These are phyloP conservation scores for Python bivittatus DNA, from an alignment of 2,113 vertebrate genomes.

Conservation along the genomic window DNA sequence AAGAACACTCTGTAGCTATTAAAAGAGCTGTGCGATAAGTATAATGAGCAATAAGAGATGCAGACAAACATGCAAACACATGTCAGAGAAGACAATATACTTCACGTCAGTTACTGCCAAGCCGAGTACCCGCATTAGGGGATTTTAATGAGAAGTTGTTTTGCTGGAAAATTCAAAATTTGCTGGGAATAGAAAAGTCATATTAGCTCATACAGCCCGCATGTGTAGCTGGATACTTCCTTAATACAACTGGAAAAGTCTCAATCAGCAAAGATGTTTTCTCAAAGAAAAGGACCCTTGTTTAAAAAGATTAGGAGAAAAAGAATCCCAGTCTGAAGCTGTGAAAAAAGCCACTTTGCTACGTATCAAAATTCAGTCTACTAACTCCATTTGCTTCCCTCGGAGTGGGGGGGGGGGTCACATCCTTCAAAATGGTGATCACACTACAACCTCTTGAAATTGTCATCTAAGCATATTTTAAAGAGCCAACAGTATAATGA, in stretches of 20 bases:
- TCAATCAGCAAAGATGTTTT: neutral
- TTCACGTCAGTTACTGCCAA: slow-evolving; percentile 62
- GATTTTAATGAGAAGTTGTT: slow-evolving; percentile 51
- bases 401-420: neutral
- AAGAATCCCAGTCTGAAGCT: neutral
- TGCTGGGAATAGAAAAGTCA: slow-evolving; percentile 30
- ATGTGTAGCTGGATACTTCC: slow-evolving; percentile 14
- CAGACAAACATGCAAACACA: slow-evolving; percentile 61
- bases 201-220: slow-evolving; percentile 7
- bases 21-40: slow-evolving; percentile 64
- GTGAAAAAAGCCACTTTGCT: neutral
- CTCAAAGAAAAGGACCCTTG: neutral
- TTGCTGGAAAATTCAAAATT: slow-evolving; percentile 43
- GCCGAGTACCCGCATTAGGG: slow-evolving; percentile 57
- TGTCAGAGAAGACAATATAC: slow-evolving; percentile 63
- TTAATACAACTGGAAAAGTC: slow-evolving; percentile 7
- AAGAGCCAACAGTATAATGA: slow-evolving; percentile 12
- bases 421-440: slow-evolving; percentile 22
- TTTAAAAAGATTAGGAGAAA: neutral
- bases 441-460: neutral
- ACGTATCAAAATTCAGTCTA: neutral
- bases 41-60: slow-evolving; percentile 65
- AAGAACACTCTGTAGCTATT: slow-evolving; percentile 66
- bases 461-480: slow-evolving; percentile 7
- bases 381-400: neutral